Evolutionary conservation across 2,888 invertebrate genomes (phyloP), one percentile per base, ranked within the genome.

Genomic region (Zele albiditarsus): DNA sequence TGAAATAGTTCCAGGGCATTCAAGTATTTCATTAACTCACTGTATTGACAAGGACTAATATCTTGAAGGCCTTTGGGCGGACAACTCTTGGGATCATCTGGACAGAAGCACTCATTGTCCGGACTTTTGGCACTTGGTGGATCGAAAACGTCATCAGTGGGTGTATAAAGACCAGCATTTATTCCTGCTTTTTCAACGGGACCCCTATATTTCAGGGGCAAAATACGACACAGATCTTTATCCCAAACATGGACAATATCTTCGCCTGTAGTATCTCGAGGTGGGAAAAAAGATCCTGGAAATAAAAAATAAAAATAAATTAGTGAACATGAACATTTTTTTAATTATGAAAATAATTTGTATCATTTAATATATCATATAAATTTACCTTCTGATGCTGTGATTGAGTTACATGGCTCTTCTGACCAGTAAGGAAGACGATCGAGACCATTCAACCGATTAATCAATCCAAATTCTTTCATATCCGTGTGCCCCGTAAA

Each of bases 1-100:
- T 66, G 1, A n/a, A 12, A 42, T 66, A 5, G 14, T 38, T 38
- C 5, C 0, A 38, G 8, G 2, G 0, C 8, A 12, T 8, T 38
- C 1, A 12, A 38, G 38, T 8, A 38, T 38, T 12, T 12, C 8
- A 74, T 23, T 58, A 2, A 88, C 92, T 91, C 86, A 95, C 96
- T 95, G 85, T 93, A 96, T 88, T 96, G 96, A 83, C 96, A 97
- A 0, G 96, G 95, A 81, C 95, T 95, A 79, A 97, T 96, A 84
- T 95, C 95, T 88, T 96, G 96, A 33, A 97, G 88, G 0, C 97
- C 97, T 77, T 92, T 91, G 0, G 93, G 92, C 0, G 96, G 93
- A 81, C 95, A 95, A 73, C 90, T 92, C 33, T 91, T 91, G 67
- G 91, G 90, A 75, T 93, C 92, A 1, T 93, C 93, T 12, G 93